A percentile compares a stretch with the other conserved stretches of the same genome.
Conservation (phyloP, 1,140 invertebrate species). For the Aethina tumida region DNA sequence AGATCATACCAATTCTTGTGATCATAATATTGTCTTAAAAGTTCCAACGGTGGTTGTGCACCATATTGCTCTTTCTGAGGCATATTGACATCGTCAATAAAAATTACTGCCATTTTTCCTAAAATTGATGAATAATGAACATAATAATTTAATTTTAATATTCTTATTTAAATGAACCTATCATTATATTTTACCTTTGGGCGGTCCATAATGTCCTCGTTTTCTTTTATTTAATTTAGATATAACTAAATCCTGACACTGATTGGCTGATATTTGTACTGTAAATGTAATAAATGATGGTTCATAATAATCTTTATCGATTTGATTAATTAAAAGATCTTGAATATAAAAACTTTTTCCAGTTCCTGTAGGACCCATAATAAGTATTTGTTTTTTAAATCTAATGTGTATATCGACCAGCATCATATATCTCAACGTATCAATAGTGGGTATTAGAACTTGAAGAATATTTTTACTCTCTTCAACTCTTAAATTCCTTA, state of each 20-base stretch:
- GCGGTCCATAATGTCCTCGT: constrained; percentile 72
- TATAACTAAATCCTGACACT: constrained; percentile 80
- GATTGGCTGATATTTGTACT: constrained; percentile 74
- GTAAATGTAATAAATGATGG: constrained; percentile 83
- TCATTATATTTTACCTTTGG: too few relatives aligned
- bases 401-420: constrained; percentile 58
- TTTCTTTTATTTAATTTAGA: constrained; percentile 73
- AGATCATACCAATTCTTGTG: constrained; percentile 81
- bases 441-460: constrained; percentile 74
- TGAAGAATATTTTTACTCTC: constrained; percentile 61
- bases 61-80: constrained; percentile 78
- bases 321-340: constrained; percentile 71
- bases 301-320: constrained; percentile 62
- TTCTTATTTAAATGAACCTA: too few relatives aligned
- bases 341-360: constrained; percentile 87
- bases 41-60: constrained; percentile 82
- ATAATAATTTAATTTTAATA: too few relatives aligned
- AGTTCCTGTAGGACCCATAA: constrained; percentile 86
- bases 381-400: constrained; percentile 56
- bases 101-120: constrained; percentile 68
- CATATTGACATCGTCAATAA: constrained; percentile 92
- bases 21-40: constrained; percentile 81
- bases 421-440: constrained; percentile 50
- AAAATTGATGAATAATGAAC: too few relatives aligned
- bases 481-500: constrained; percentile 43